Percentiles rank a stretch among this genome's conserved stretches.
phyloP scores from a whole-genome alignment of 1,140 invertebrate species.

The Macrostomum lignano region DNA sequence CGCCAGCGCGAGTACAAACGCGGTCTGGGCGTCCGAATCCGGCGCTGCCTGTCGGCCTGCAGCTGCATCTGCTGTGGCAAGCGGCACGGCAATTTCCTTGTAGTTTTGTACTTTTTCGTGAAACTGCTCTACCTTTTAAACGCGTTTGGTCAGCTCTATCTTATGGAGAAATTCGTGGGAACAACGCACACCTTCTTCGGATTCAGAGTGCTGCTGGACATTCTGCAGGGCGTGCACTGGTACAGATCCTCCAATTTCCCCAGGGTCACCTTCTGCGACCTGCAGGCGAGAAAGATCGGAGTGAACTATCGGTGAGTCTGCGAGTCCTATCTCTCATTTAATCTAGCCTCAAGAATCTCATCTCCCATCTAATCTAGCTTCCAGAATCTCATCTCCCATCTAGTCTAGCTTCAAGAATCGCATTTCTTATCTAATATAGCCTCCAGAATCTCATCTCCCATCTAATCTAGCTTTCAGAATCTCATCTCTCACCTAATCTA shows the following conservation, averaged over 20 bases:
- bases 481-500: too few relatives aligned
- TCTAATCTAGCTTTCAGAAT: too few relatives aligned
- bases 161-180: constrained; percentile 4
- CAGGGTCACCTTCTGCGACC: constrained; percentile 6
- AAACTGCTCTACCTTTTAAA: constrained; percentile 15
- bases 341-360: too few relatives aligned
- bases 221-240: constrained; percentile 1
- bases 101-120: constrained; percentile 24
- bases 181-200: constrained; percentile 1
- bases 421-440: too few relatives aligned
- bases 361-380: too few relatives aligned
- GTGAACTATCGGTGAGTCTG: constrained; percentile 5
- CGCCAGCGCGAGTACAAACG: too few relatives aligned
- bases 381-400: too few relatives aligned
- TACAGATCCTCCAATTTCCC: constrained; percentile 3
- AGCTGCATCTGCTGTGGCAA: constrained; percentile 11
- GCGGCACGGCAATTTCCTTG: constrained; percentile 23
- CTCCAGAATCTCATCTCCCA: too few relatives aligned
- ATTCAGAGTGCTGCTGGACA: constrained; percentile 1
- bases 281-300: constrained; percentile 5
- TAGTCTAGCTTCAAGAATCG: too few relatives aligned
- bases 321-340: too few relatives aligned
- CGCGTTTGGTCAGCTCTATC: constrained; percentile 3
- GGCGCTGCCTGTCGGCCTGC: neutral
- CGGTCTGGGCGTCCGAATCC: neutral